These are phyloP conservation scores for Pectinophora gossypiella DNA, from an alignment of 1,140 invertebrate species.

Conservation along the genomic window DNA sequence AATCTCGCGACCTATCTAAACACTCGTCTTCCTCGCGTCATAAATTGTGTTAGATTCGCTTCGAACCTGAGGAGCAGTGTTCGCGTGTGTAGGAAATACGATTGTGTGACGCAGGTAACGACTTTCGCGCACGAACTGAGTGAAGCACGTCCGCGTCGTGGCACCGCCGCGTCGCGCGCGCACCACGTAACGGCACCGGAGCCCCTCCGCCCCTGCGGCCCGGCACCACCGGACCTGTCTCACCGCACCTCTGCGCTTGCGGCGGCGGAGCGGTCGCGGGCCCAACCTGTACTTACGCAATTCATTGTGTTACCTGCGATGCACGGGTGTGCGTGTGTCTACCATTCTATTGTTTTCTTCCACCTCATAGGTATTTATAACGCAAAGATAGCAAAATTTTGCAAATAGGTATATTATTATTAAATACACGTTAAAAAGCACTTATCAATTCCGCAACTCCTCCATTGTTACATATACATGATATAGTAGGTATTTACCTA, in stretches of 20 bases:
- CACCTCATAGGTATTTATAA: too few species aligned
- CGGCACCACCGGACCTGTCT: slow-evolving; percentile 9
- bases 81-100: slow-evolving; percentile 62
- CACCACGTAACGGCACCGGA: slow-evolving; percentile 62
- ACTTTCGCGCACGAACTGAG: slow-evolving; percentile 74
- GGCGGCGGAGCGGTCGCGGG: too few species aligned
- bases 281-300: too few species aligned
- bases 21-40: slow-evolving; percentile 23
- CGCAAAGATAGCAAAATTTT: too few species aligned
- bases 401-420: too few species aligned
- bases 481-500: too few species aligned
- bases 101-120: slow-evolving; percentile 64
- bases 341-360: too few species aligned
- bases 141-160: slow-evolving; percentile 73
- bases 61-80: slow-evolving; percentile 33
- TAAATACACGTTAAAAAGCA: too few species aligned
- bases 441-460: too few species aligned
- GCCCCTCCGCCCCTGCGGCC: slow-evolving; percentile 39
- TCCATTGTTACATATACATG: too few species aligned
- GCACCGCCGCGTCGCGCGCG: slow-evolving; percentile 53
- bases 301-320: too few species aligned
- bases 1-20: slow-evolving; percentile 24
- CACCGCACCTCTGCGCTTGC: neutral
- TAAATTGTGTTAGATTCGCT: slow-evolving; percentile 41
- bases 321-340: too few species aligned